Conservation (phyloP, 2,113 vertebrate species). For the Melanostigma gelatinosum region DNA sequence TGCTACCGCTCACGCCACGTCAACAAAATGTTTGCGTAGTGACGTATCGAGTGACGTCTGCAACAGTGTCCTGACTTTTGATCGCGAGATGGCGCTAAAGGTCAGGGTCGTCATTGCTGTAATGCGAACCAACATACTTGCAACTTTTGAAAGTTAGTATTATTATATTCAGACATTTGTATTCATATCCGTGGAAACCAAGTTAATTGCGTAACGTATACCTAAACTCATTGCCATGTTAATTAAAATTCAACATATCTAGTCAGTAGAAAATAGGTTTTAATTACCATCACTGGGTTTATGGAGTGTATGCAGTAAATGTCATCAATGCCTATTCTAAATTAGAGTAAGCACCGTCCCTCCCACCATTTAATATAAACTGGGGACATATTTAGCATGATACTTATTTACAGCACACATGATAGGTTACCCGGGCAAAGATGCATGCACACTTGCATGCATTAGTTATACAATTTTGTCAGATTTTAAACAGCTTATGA, state of each 20-base stretch:
- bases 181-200: not conserved
- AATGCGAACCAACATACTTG: not conserved
- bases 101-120: not conserved
- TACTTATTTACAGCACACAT: not conserved
- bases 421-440: fast-evolving
- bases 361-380: not conserved
- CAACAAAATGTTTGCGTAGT: constrained; percentile 78
- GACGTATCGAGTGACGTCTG: constrained; percentile 52
- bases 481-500: not conserved
- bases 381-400: not conserved
- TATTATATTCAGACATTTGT: not conserved
- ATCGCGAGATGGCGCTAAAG: constrained; percentile 56
- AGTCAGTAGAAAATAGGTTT: not conserved
- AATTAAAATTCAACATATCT: not conserved
- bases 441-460: no score
- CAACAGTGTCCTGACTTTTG: fast-evolving
- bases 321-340: not conserved
- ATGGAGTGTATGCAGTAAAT: not conserved
- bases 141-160: not conserved
- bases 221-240: not conserved
- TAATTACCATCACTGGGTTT: not conserved
- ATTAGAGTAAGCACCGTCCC: not conserved
- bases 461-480: not conserved
- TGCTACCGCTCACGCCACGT: constrained; percentile 81
- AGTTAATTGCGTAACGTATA: not conserved